Evolutionary conservation across 30 jellyfish, hydroid and myxozoan genomes (phyloP), one percentile per base, ranked within the genome.

Genomic region (Nemopilema nomurai): DNA sequence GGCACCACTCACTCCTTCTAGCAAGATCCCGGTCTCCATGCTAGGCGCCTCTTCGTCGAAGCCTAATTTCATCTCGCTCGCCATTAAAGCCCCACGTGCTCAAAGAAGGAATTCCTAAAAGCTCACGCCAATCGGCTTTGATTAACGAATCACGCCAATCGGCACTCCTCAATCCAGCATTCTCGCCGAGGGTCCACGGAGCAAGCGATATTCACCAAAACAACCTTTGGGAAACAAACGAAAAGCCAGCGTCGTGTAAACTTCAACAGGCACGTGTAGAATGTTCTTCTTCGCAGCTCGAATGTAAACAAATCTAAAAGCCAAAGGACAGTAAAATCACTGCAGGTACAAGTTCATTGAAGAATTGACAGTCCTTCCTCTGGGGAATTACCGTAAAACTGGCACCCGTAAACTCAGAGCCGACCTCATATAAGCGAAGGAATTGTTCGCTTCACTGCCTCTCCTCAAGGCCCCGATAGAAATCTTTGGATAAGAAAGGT

Each of bases 251-350:
- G 7, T 63, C 29, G 27, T 24, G 20, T 19, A 3, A 4, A n/a
- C 30, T 63, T n/a, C 27, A 3, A 63, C 29, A 63, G 30, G 18
- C 27, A 19, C 30, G 73, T 63, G 73, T 18, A 24, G 30, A 19
- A n/a, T n/a, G 27, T 24, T 63, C 73, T 63, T 24, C 29, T n/a
- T 19, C 20, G 13, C 57, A 41, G 57, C 57, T 41, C 57, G 13
- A 41, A 41, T 41, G 76, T 76, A 76, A 76, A 76, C 76, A 76
- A 76, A 19, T 18, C 26, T 71, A 76, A 62, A 67, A 31, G 83
- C 86, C 86, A 76, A 76, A 76, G 86, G 76, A 23, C 86, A 76
- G 86, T 76, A 76, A 76, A 76, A 76, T 18, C 31, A 76, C 86
- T 51, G 76, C 86, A 76, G 86, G 86, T 76, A 51, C 71, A 76